Conservation (phyloP, 2,888 invertebrate species). For the Dorcus parallelipipedus region DNA sequence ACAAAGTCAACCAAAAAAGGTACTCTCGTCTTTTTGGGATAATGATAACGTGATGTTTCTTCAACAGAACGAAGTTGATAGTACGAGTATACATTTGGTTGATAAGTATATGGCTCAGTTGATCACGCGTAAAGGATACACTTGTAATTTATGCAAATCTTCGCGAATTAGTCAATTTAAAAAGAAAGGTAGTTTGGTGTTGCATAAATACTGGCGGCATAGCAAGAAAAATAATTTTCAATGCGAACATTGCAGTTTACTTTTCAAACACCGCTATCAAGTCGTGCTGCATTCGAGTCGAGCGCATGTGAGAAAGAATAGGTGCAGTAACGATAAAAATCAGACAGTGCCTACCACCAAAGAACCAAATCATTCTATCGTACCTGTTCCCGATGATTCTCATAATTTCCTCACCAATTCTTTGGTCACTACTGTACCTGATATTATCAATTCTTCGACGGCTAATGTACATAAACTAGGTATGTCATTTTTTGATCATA, state of each 20-base stretch:
- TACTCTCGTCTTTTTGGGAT: slow-evolving; percentile 45
- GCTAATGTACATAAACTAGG: slow-evolving; percentile 46
- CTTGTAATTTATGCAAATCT: slow-evolving; percentile 44
- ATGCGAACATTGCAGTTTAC: slow-evolving; percentile 51
- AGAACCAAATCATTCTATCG: slow-evolving; percentile 37
- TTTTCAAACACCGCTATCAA: slow-evolving; percentile 52
- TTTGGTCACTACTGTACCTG: slow-evolving; percentile 41
- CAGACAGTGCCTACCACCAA: slow-evolving; percentile 38
- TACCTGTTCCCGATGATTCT: slow-evolving; percentile 39
- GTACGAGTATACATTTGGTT: slow-evolving; percentile 35
- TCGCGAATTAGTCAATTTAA: slow-evolving; percentile 47
- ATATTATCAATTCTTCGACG: slow-evolving; percentile 35
- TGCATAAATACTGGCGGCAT: slow-evolving; percentile 56
- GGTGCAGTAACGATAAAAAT: slow-evolving; percentile 30
- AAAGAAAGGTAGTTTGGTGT: slow-evolving; percentile 47
- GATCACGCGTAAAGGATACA: slow-evolving; percentile 41
- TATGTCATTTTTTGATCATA: slow-evolving; percentile 48
- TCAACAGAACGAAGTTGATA: slow-evolving; percentile 34
- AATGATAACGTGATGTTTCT: slow-evolving; percentile 39
- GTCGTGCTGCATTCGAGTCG: slow-evolving; percentile 50
- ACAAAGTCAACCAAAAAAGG: slow-evolving; percentile 53
- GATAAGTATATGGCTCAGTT: slow-evolving; percentile 46
- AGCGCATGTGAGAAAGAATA: slow-evolving; percentile 40
- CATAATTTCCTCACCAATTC: slow-evolving; percentile 38
- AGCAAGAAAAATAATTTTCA: slow-evolving; percentile 41